Percentiles rank a stretch among this genome's conserved stretches.
Evolutionary conservation across 2,888 invertebrate genomes (phyloP).

Genomic region (Eledone cirrhosa): DNA sequence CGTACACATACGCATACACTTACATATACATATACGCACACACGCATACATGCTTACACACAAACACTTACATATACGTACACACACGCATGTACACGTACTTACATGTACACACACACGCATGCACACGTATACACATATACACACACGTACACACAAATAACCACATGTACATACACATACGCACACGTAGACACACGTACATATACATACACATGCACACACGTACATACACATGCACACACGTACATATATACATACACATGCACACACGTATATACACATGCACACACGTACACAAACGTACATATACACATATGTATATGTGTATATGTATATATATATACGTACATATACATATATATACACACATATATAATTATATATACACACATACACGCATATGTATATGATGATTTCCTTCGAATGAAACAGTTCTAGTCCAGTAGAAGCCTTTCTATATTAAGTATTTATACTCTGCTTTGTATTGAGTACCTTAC

Average conservation of each 20-base stretch:
- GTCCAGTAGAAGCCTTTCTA: no score
- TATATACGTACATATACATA: not conserved
- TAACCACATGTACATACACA: not conserved
- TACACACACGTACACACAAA: not conserved
- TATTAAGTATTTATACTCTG: no score
- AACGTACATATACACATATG: not conserved
- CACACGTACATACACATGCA: not conserved
- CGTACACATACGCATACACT: not conserved
- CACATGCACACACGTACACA: not conserved
- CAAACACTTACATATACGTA: not conserved
- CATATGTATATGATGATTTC: no score
- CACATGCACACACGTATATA: not conserved
- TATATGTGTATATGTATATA: not conserved
- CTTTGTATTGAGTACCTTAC: no score
- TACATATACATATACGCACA: not conserved
- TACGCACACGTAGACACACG: not conserved
- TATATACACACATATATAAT: not conserved
- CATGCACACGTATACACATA: not conserved
- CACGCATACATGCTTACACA: not conserved
- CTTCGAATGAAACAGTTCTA: no score
- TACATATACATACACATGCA: not conserved
- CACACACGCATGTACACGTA: not conserved
- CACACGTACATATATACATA: not conserved
- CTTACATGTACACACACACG: not conserved
- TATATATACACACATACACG: not conserved